These are phyloP conservation scores for Pseudomyrmex cubaensis DNA, from an alignment of 1,140 invertebrate species.

Conservation along the genomic window DNA sequence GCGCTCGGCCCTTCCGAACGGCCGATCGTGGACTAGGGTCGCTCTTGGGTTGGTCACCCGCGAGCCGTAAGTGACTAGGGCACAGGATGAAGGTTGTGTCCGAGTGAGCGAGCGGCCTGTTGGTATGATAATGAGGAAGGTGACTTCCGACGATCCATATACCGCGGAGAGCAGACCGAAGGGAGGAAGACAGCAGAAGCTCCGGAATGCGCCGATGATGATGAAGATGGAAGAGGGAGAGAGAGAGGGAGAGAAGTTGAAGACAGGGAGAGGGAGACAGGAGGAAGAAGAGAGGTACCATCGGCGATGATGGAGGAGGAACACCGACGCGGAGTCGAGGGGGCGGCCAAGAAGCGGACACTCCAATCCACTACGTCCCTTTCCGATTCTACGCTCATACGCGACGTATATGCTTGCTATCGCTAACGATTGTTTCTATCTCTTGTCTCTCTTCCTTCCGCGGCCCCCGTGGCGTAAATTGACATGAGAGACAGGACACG, in stretches of 20 bases:
- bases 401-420: slow-evolving; percentile 55
- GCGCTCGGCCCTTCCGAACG: slow-evolving; percentile 48
- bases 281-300: slow-evolving; percentile 70
- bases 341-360: slow-evolving; percentile 84
- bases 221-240: slow-evolving; percentile 56
- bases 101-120: slow-evolving; percentile 79
- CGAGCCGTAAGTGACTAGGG: slow-evolving; percentile 83
- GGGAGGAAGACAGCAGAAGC: slow-evolving; percentile 67
- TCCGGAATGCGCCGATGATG: slow-evolving; percentile 51
- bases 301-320: slow-evolving; percentile 60
- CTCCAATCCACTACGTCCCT: slow-evolving; percentile 79
- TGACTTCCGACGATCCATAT: slow-evolving; percentile 85
- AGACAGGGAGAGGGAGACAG: background rate
- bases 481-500: slow-evolving; percentile 79
- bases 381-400: slow-evolving; percentile 69
- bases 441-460: slow-evolving; percentile 80
- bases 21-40: slow-evolving; percentile 51
- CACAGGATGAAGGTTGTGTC: slow-evolving; percentile 84
- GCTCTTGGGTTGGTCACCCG: slow-evolving; percentile 82
- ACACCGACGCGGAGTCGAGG: slow-evolving; percentile 72
- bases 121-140: slow-evolving; percentile 86
- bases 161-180: slow-evolving; percentile 70
- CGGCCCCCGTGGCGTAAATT: slow-evolving; percentile 79
- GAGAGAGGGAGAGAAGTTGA: slow-evolving; percentile 16
- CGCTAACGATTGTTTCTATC: slow-evolving; percentile 54